phyloP scores from a whole-genome alignment of 2,113 vertebrate species.

The Seriola aureovittata region DNA sequence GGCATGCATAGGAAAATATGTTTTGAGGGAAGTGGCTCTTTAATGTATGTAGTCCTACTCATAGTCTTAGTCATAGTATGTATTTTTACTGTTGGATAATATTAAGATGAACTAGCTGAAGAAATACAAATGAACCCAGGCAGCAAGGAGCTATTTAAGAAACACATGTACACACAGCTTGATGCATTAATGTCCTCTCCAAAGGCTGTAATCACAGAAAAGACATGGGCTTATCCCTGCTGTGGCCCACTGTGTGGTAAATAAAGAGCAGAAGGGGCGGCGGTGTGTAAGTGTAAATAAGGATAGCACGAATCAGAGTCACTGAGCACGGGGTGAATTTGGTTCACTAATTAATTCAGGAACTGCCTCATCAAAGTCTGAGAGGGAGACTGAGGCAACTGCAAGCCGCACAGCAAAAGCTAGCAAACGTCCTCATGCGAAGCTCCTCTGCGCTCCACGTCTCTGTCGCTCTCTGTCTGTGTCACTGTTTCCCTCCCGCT shows the following conservation, averaged over 20 bases:
- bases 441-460: conserved; percentile 37
- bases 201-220: background rate
- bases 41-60: background rate
- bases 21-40: background rate
- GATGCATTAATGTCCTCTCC: background rate
- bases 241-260: background rate
- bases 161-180: background rate
- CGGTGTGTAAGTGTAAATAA: conserved; percentile 28
- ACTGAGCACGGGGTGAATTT: conserved; percentile 5
- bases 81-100: background rate
- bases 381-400: conserved; percentile 31
- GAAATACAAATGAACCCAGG: background rate
- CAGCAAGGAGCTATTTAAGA: background rate
- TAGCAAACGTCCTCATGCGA: background rate
- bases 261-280: background rate
- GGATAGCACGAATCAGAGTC: conserved; percentile 35
- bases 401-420: conserved; percentile 13
- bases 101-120: background rate
- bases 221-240: background rate
- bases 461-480: conserved; percentile 58
- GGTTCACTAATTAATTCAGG: conserved; percentile 60
- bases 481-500: conserved; percentile 15
- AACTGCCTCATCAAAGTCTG: conserved; percentile 52
- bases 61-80: too few species aligned
- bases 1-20: background rate